Evolutionary conservation across 2,888 invertebrate species (phyloP), one percentile per base, ranked within the genome.

Genomic region (Nineta flava): DNA sequence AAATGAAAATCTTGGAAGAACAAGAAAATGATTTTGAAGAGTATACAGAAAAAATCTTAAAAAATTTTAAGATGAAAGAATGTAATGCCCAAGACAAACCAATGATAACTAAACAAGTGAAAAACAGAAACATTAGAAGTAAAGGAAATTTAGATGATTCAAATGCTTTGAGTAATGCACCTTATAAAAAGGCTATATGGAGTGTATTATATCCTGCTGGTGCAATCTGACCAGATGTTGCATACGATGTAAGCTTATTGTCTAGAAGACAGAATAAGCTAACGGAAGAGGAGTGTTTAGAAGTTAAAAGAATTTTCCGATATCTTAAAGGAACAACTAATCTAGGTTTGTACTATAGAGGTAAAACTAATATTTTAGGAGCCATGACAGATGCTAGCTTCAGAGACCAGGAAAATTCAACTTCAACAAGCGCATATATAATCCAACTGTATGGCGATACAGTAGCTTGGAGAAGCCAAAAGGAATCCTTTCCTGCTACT

Each of bases 321-420:
- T 54, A 54, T 38, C 41, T 54, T 16, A 45, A 49, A 34, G 52
- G 54, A 10, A 53, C 52, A 13, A 19, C 49, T 32, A 12, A 50
- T 21, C 10, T 26, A 21, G 54, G 52, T 40, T 43, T 54, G 15
- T 40, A 19, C 10, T 54, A 51, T 32, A 19, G 16, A 17, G 35
- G 42, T 15, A 47, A 48, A 10, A 10, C 48, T 34, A 48, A 55
- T 9, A 10, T 42, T 38, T 19, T 57, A 44, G 52, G 56, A 52
- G 56, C 54, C 17, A 45, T 52, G 12, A 48, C 56, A 34, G 55
- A 58, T 51, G 51, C 56, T 16, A 55, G 54, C 38, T 58, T 57
- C 43, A 52, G 51, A 54, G 55, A 56, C 46, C 51, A 51, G 16
- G 41, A 45, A 47, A 31, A 53, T 54, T 51, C 47, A 21, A 40